phyloP scores from a whole-genome alignment of 2,113 vertebrate genomes.

The Anseranas semipalmata region DNA sequence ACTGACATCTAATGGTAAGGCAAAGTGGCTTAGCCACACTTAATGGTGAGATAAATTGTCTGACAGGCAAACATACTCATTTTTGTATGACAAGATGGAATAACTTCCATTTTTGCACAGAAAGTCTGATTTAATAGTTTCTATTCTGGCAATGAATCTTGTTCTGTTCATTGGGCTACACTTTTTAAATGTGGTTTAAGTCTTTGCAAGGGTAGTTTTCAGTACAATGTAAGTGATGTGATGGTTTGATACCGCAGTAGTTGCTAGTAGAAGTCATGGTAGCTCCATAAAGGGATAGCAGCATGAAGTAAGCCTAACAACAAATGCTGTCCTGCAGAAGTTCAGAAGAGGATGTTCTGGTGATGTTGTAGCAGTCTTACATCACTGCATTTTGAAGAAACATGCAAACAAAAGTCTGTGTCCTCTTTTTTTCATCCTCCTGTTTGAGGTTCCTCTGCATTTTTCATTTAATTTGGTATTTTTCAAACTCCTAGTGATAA shows the following conservation, averaged over 20 bases:
- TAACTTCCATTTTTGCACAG: not conserved
- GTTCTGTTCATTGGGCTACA: not conserved
- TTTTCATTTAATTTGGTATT: not conserved
- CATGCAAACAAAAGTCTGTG: not conserved
- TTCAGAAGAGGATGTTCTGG: not conserved
- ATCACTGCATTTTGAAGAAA: not conserved
- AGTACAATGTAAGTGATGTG: not conserved
- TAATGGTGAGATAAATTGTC: slow-evolving; percentile 40
- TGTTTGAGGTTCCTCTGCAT: not conserved
- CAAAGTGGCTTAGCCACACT: slow-evolving; percentile 41
- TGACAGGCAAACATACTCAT: slow-evolving; percentile 6
- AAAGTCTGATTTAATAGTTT: not conserved
- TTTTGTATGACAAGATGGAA: not conserved
- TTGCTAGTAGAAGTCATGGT: not conserved
- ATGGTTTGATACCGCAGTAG: not conserved
- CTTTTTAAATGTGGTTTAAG: not conserved
- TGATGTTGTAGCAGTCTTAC: not conserved
- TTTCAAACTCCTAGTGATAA: not conserved
- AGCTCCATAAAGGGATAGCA: not conserved
- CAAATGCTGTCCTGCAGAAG: not conserved
- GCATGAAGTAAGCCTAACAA: not conserved
- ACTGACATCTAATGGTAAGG: slow-evolving; percentile 74
- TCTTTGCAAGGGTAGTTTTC: not conserved
- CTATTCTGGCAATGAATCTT: not conserved
- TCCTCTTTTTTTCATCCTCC: not conserved